Evolutionary conservation across 2,888 invertebrate genomes (phyloP), one percentile per base, ranked within the genome.

Genomic region (Platerodrilus igneus): DNA sequence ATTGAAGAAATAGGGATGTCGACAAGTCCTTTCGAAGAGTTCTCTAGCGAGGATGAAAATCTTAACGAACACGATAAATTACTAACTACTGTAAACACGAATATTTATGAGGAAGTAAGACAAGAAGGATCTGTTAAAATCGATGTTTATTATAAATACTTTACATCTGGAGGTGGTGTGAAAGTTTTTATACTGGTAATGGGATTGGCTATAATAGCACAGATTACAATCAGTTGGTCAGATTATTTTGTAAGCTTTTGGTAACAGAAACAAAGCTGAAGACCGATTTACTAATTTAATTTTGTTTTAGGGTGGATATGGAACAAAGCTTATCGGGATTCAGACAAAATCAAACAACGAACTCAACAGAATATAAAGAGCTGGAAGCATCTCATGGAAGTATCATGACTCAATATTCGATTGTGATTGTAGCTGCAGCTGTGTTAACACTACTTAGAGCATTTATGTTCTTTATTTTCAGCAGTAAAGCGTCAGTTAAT

Each of bases 111-210:
- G n/a, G 60, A 60, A 45, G 33, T 14, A 4, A 52, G 56, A 27
- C 33, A 53, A 42, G 38, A 40, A 20, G 60, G 60, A 4, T 48
- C 50, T 32, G 58, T 60, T 2, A 40, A 51, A 13, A 32, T 37
- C 2, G 32, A 21, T 4, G 50, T 56, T 4, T 62, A 59, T 37
- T 52, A 47, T 25, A 42, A 41, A 11, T 60, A 56, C 33, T 48
- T 60, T n/a, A 23, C 37, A n/a, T 45, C 47, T 20, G 55, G 53
- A 10, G 58, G 58, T 7, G 58, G 59, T 14, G 49, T 50, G 18
- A 37, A 47, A 16, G 20, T 48, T 4, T 42, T 58, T 11, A 14
- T 48, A 2, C 8, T 53, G 0, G 22, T 45, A 2, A 16, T 58
- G 25, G 11, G 54, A 18, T 23, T 51, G 1, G 57, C 50, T 15